Evolutionary conservation across 37 sponge, comb jelly and placozoan species (phyloP).

Genomic region (Chondrilla cf. caribensis): DNA sequence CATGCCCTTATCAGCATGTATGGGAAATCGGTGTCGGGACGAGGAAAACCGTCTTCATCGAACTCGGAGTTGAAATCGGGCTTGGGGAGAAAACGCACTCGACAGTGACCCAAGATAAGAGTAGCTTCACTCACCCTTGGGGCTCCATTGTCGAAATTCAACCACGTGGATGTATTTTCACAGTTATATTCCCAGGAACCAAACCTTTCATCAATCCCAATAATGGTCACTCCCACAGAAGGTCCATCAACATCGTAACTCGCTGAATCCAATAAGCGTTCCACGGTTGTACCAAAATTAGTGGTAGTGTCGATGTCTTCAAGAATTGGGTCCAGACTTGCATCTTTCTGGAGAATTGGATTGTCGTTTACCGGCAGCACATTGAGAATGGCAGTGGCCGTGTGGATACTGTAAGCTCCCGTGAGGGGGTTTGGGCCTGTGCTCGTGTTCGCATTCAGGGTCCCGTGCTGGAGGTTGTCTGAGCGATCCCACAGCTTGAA

Average conservation of each 20-base stretch:
- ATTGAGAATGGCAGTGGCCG: slow-evolving; percentile 43
- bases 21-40: slow-evolving; percentile 60
- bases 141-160: slow-evolving; percentile 68
- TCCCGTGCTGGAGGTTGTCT: slow-evolving; percentile 43
- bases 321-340: slow-evolving; percentile 30
- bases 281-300: slow-evolving; percentile 70
- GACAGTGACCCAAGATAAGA: slow-evolving; percentile 54
- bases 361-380: slow-evolving; percentile 86
- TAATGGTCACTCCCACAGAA: slow-evolving; percentile 71
- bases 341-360: slow-evolving; percentile 47
- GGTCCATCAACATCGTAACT: slow-evolving; percentile 69
- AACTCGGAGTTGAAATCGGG: slow-evolving; percentile 68
- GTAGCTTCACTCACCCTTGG: slow-evolving; percentile 79
- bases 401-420: slow-evolving; percentile 62
- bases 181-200: slow-evolving; percentile 85
- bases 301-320: slow-evolving; percentile 59
- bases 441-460: slow-evolving; percentile 39
- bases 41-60: slow-evolving; percentile 49
- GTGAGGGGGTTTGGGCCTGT: slow-evolving; percentile 43
- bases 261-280: slow-evolving; percentile 47
- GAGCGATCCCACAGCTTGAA: slow-evolving; percentile 86
- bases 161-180: slow-evolving; percentile 44
- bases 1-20: slow-evolving; percentile 66
- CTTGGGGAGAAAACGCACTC: slow-evolving; percentile 70
- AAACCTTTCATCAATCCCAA: slow-evolving; percentile 70